Percentiles rank a stretch among this genome's conserved stretches.
Evolutionary conservation across 2,797 vertebrate species (phyloP).

Genomic region (Brachyrhaphis roseni): DNA sequence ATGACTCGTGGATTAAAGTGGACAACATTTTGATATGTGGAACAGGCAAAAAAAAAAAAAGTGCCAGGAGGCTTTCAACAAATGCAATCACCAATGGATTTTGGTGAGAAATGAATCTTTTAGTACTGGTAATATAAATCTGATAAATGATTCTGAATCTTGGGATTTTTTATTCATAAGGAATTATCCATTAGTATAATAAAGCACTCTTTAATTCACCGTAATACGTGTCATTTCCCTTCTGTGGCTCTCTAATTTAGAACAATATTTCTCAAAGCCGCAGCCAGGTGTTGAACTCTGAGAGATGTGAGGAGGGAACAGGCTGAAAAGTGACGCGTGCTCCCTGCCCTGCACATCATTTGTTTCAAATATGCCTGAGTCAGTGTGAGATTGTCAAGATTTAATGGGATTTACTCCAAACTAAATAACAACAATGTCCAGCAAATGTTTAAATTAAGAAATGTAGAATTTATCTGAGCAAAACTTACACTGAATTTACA

Average conservation of each 20-base stretch:
- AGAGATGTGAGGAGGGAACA: slow-evolving; percentile 1
- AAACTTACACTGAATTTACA: not conserved
- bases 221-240: not conserved
- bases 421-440: not conserved
- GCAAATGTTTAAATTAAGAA: not conserved
- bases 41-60: slow-evolving; percentile 20
- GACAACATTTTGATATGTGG: slow-evolving; percentile 30
- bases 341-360: not conserved
- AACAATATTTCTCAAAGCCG: not conserved
- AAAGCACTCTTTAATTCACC: slow-evolving; percentile 6
- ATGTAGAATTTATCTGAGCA: not conserved
- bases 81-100: slow-evolving; percentile 36
- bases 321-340: not conserved
- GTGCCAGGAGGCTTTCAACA: slow-evolving; percentile 25
- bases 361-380: not conserved
- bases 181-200: slow-evolving; percentile 30
- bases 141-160: slow-evolving; percentile 42
- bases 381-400: not conserved
- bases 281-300: not conserved
- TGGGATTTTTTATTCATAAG: slow-evolving; percentile 18
- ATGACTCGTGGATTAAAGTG: slow-evolving; percentile 47
- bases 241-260: not conserved
- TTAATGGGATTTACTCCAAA: not conserved
- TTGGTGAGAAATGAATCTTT: slow-evolving; percentile 47
- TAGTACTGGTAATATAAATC: slow-evolving; percentile 41